Conservation (phyloP, 2,113 vertebrate genomes). For the Leptobrachium ailaonicum region DNA sequence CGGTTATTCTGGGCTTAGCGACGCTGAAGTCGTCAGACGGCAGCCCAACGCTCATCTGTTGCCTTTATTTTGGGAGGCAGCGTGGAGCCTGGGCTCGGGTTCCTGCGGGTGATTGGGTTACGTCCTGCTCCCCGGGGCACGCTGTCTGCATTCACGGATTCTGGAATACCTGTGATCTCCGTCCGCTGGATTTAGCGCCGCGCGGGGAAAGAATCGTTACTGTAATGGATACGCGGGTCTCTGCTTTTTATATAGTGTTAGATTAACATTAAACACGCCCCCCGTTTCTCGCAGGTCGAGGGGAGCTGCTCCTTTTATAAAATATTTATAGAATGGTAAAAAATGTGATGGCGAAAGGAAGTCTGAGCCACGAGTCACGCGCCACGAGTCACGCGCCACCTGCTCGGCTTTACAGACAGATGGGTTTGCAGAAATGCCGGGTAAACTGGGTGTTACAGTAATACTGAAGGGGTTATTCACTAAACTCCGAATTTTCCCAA, state of each 20-base stretch:
- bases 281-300: background rate
- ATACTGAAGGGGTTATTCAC: too few relatives aligned
- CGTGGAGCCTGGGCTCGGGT: background rate
- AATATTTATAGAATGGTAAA: slow-evolving; percentile 1
- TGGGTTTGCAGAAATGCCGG: too few relatives aligned
- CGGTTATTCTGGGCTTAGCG: slow-evolving; percentile 3
- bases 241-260: background rate
- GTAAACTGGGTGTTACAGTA: too few relatives aligned
- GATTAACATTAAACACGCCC: background rate
- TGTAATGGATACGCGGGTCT: background rate
- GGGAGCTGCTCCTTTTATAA: background rate
- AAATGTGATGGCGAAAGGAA: background rate
- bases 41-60: background rate
- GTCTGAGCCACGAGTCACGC: too few relatives aligned
- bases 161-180: background rate
- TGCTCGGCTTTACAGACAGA: too few relatives aligned
- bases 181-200: background rate
- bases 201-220: background rate
- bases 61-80: slow-evolving; percentile 31
- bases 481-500: too few relatives aligned
- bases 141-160: slow-evolving; percentile 15
- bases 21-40: background rate
- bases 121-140: background rate
- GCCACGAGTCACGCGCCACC: too few relatives aligned
- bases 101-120: slow-evolving; percentile 16